Percentiles rank a stretch among this genome's conserved stretches.
These are phyloP conservation scores for Lasaia peninsularis DNA, from an alignment of 1,140 invertebrate genomes.

Conservation along the genomic window DNA sequence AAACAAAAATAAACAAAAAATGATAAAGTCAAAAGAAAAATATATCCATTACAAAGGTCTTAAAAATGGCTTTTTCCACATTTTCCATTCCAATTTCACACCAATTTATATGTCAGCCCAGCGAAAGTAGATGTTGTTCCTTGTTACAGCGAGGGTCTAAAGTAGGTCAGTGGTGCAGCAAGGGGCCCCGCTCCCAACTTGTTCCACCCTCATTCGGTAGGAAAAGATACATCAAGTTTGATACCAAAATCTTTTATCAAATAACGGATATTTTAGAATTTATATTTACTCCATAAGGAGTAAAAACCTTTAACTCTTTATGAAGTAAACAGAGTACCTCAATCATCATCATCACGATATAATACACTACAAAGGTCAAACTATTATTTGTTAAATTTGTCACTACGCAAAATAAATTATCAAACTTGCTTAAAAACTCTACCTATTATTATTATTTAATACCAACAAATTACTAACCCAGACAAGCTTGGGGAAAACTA, in stretches of 20 bases:
- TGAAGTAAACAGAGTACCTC: no score
- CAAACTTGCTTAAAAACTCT: no score
- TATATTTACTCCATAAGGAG: no score
- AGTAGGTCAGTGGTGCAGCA: slow-evolving; percentile 66
- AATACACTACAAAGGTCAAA: no score
- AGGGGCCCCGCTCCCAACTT: slow-evolving; percentile 36
- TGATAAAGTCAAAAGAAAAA: neutral
- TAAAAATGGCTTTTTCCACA: neutral
- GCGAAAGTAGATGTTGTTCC: slow-evolving; percentile 19
- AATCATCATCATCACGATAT: no score
- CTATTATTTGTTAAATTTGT: no score
- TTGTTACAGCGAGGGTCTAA: slow-evolving; percentile 40
- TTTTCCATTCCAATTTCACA: neutral
- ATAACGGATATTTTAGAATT: neutral
- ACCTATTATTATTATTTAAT: no score
- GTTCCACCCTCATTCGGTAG: slow-evolving; percentile 26
- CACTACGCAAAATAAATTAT: no score
- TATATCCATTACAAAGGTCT: neutral
- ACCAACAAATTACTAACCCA: no score
- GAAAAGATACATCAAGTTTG: slow-evolving; percentile 30
- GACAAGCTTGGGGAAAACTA: no score
- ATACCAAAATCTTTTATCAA: slow-evolving; percentile 15
- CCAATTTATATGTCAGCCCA: slow-evolving; percentile 3
- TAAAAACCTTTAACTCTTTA: no score
- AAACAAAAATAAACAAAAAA: no score